Conservation (phyloP, 1,140 invertebrate species). For the Ruditapes philippinarum region DNA sequence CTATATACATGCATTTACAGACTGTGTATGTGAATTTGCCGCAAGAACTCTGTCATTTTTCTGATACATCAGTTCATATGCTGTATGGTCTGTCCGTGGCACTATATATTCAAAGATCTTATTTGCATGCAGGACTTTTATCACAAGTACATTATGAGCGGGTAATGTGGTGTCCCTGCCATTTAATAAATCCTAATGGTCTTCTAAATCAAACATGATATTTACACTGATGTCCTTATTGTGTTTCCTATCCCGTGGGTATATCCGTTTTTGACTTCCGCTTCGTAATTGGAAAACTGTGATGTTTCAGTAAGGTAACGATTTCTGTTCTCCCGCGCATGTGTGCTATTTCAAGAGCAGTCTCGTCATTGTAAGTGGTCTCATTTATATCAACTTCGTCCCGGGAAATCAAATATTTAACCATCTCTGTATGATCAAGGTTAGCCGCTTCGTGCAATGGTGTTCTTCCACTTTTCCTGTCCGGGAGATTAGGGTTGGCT, state of each 20-base stretch:
- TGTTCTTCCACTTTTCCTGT: constrained; percentile 36
- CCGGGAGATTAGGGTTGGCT: constrained; percentile 8
- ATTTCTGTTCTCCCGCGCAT: background rate
- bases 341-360: constrained; percentile 22
- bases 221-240: background rate
- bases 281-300: background rate
- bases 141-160: no score
- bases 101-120: no score
- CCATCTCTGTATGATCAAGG: background rate
- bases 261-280: background rate
- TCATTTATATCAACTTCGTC: background rate
- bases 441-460: constrained; percentile 8
- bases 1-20: no score
- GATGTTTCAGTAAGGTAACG: constrained; percentile 8
- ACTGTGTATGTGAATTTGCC: no score
- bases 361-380: background rate
- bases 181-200: background rate
- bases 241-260: background rate
- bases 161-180: no score
- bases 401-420: background rate
- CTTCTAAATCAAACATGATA: background rate
- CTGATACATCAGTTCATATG: no score
- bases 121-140: no score
- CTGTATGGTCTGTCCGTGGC: no score
- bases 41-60: no score